A percentile compares a stretch with the other conserved stretches of the same genome.
These are phyloP conservation scores for Proteles cristata DNA, from an alignment of 2,113 vertebrate species.

Conservation along the genomic window DNA sequence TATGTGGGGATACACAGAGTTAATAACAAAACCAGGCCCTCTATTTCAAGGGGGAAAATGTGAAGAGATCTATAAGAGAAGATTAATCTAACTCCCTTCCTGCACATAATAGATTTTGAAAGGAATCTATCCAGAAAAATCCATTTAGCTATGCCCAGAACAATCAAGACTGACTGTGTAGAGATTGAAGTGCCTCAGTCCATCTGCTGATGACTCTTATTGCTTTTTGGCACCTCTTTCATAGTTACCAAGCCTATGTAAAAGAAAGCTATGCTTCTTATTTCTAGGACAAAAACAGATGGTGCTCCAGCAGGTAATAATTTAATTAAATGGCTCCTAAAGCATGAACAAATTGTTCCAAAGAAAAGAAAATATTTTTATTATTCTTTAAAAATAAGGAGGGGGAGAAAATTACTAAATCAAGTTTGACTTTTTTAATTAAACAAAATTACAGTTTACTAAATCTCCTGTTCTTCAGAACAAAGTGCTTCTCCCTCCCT, in stretches of 20 bases:
- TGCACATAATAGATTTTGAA: constrained; percentile 51
- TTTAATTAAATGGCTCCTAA: constrained; percentile 83
- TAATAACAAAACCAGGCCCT: not conserved
- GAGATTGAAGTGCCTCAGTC: constrained; percentile 76
- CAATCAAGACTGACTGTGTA: constrained; percentile 76
- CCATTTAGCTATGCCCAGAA: constrained; percentile 74
- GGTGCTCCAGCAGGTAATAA: constrained; percentile 86
- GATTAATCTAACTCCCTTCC: constrained; percentile 9
- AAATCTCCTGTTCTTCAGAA: not conserved
- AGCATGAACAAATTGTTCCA: constrained; percentile 73
- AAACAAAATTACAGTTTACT: constrained; percentile 13
- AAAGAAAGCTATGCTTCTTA: constrained; percentile 72
- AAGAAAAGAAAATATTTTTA: constrained; percentile 70
- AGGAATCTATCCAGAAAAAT: constrained; percentile 74
- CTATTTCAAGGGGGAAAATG: not conserved
- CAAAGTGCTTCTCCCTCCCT: not conserved
- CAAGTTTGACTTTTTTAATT: constrained; percentile 40
- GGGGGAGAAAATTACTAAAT: not conserved
- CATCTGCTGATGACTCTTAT: constrained; percentile 80
- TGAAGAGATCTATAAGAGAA: constrained; percentile 25
- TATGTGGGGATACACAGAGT: not conserved
- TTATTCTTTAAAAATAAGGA: constrained; percentile 47
- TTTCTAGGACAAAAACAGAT: constrained; percentile 84
- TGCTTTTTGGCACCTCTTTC: constrained; percentile 72
- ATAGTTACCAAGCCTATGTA: constrained; percentile 73